Base-by-base conservation (phyloP, 1,140 invertebrate species). In the Achatina immaculata region DNA sequence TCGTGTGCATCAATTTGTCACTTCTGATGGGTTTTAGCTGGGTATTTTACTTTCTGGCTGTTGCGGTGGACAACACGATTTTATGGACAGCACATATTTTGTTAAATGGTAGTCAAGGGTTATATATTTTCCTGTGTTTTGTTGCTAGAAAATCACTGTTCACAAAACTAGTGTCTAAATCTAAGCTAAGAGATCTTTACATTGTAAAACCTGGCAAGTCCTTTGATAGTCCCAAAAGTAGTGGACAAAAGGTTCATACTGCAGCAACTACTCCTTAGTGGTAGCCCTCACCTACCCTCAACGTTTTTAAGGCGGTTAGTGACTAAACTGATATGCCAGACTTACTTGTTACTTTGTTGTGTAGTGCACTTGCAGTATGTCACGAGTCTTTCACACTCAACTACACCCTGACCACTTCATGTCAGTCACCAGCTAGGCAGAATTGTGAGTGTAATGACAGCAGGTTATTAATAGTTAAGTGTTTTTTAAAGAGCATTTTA, bases 1-100 rank as follows among this genome's bases (percentile, higher is more conserved):
- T 83, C 38, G 88, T 94, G 34, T 94, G 93, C 85, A 84, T 92
- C 24, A 88, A 93, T 24, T 84, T 94, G 51, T 85, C 86, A 14
- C 43, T 85, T 0, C 77, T 90, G 42, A 85, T 89, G 80, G 89
- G 88, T 16, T 81, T 90, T 9, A 87, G 85, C 16, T 91, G 90
- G 90, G 81, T 86, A 11, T 81, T 89, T 34, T 87, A 85, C 31
- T 87, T 90, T 71, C 62, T 84, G 0, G 85, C 88, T 14, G 81
- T 83, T 19, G 51, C 81, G 14, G 78, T 73, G 14, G 40, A 84
- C 34, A 43, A 80, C 0, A 34, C 51, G 21, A 21, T 83, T 24
- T 31, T 86, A 2, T 85, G 86, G 81, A 81, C 81, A 42, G 31
- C 82, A 21, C 83, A 83, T 72, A 85, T 86, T 42, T 21, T 85